Conservation (phyloP, 2,888 invertebrate species). For the Drosophila basisetae region DNA sequence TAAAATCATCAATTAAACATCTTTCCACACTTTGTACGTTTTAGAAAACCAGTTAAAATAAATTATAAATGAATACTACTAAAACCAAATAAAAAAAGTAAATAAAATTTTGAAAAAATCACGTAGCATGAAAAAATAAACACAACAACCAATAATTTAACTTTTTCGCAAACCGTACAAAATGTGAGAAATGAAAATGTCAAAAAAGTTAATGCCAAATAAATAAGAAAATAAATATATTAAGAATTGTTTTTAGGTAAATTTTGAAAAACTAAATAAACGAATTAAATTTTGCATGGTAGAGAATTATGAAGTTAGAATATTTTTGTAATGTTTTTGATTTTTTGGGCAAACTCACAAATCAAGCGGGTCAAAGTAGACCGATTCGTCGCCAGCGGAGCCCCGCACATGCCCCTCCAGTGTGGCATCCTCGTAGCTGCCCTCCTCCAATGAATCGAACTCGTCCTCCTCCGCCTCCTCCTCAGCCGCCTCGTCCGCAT, state of each 20-base stretch:
- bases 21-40: constrained; percentile 67
- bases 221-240: constrained; percentile 16
- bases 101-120: constrained; percentile 33
- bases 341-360: constrained; percentile 81
- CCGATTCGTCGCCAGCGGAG: constrained; percentile 80
- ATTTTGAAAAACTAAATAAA: constrained; percentile 42
- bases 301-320: constrained; percentile 43
- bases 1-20: constrained; percentile 26
- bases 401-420: constrained; percentile 60
- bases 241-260: constrained; percentile 38
- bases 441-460: constrained; percentile 57
- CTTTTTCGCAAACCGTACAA: constrained; percentile 66
- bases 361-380: constrained; percentile 83
- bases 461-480: constrained; percentile 50
- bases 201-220: constrained; percentile 64
- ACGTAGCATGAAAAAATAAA: constrained; percentile 21
- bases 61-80: constrained; percentile 6
- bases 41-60: constrained; percentile 25
- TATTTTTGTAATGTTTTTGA: constrained; percentile 19
- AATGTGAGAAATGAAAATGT: constrained; percentile 58
- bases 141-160: constrained; percentile 61
- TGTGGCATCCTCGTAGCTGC: constrained; percentile 77
- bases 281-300: constrained; percentile 1
- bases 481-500: constrained; percentile 10
- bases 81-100: constrained; percentile 28